phyloP scores from a whole-genome alignment of 2,888 invertebrate species.

The Ophioninae sp. region DNA sequence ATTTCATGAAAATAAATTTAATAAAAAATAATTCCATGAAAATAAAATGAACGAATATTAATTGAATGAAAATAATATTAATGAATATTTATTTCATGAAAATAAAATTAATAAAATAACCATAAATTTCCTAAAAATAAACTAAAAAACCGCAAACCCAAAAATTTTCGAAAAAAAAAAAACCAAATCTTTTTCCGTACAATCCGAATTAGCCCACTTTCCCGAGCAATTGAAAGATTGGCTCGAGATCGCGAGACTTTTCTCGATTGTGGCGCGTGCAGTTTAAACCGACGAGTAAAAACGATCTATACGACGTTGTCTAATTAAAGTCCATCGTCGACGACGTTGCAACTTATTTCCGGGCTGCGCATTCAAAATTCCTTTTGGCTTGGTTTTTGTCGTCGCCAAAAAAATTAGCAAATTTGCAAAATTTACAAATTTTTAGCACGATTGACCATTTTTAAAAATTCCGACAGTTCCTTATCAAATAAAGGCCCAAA shows the following conservation, averaged over 20 bases:
- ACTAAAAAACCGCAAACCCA: no score
- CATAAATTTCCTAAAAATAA: no score
- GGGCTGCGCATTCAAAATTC: constrained; percentile 10
- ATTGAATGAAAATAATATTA: no score
- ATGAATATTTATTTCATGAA: no score
- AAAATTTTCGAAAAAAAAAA: not conserved
- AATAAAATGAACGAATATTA: no score
- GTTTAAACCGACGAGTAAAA: not conserved
- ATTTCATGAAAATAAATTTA: no score
- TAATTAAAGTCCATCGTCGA: constrained; percentile 55
- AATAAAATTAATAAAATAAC: no score
- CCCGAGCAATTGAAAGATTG: constrained; percentile 11
- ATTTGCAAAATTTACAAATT: not conserved
- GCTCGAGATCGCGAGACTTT: constrained; percentile 17
- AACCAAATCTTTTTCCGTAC: not conserved
- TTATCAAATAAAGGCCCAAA: no score
- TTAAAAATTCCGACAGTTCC: no score
- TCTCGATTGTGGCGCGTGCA: constrained; percentile 1
- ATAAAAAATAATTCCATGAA: no score
- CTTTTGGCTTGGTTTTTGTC: constrained; percentile 34
- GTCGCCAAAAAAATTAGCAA: not conserved
- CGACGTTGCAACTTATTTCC: constrained; percentile 19
- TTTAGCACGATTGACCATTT: no score
- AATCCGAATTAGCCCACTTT: not conserved
- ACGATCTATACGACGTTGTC: constrained; percentile 39